phyloP scores from a whole-genome alignment of 2,113 vertebrate genomes.

The Chaetorhynchus papuensis region DNA sequence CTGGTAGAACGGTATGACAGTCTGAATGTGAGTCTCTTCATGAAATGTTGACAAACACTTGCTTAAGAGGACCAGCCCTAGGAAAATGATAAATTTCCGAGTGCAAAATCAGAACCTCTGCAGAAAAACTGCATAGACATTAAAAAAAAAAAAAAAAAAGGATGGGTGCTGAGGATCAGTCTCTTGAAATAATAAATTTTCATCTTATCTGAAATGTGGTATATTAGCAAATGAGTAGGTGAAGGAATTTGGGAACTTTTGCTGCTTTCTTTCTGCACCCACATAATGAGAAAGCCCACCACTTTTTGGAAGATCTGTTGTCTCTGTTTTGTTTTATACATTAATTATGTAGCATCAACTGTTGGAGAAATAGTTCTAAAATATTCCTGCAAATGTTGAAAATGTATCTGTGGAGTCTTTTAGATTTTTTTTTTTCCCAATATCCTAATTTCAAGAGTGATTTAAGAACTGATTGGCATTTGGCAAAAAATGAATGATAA shows the following conservation, averaged over 20 bases:
- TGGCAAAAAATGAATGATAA: constrained; percentile 74
- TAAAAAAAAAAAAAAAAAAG: neutral
- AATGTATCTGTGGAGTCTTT: neutral
- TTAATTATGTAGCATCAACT: constrained; percentile 12
- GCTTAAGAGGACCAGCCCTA: neutral
- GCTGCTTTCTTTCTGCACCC: neutral
- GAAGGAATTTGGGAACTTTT: neutral
- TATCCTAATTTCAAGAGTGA: constrained; percentile 63
- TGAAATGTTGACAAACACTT: neutral
- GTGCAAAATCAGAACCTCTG: neutral
- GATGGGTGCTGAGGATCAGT: neutral
- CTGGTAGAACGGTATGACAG: constrained; percentile 22
- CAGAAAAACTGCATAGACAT: neutral
- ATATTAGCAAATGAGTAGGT: neutral
- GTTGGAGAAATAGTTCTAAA: constrained; percentile 22
- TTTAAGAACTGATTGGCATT: constrained; percentile 75
- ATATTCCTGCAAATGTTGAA: constrained; percentile 33
- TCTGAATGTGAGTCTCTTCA: neutral
- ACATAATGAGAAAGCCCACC: neutral
- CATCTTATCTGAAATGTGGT: neutral
- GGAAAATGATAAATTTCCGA: neutral
- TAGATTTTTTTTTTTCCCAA: neutral
- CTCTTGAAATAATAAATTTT: neutral
- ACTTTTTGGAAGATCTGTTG: neutral
- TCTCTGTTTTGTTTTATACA: neutral